Evolutionary conservation across 2,888 invertebrate genomes (phyloP), one percentile per base, ranked within the genome.

Genomic region (Bombylius discolor): DNA sequence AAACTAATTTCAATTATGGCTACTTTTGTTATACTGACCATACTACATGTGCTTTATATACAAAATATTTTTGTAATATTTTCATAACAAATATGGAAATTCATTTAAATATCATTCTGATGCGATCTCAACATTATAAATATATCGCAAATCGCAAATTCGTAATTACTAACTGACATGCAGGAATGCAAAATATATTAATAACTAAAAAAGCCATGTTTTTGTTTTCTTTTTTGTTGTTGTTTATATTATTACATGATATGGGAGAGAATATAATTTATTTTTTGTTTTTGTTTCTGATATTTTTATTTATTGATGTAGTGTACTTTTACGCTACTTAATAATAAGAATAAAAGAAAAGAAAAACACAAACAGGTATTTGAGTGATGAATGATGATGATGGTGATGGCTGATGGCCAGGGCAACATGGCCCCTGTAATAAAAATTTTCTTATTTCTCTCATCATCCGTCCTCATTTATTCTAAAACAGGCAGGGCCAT

Each of bases 81-180:
- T 55, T 14, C 33, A 34, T 49, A 45, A 32, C 7, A 31, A 13
- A 36, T 6, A 47, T 47, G 47, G 33, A 39, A 48, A 51, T 51
- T 55, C 31, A 55, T 55, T 55, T 55, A 55, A 55, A 55, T 55
- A 55, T 55, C 55, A 55, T 55, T 55, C 34, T 51, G 36, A 55
- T 33, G 36, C n/a, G 39, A 51, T 33, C 51, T 42, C 47, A 23
- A 23, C 23, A 23, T 23, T 23, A 42, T 11, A 42, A 42, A 42
- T 11, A 36, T 7, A 36, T 7, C 5, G 8, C 5, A 36, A 36
- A 7, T 36, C 8, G 34, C 34, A 36, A 36, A 1, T 42, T 11
- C 39, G 11, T 42, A 42, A 42, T 42, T 47, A 55, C 51, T 55
- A 51, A 55, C 55, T 36, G 39, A 51, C 55, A 55, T 55, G 55